Conservation (phyloP, 2,888 invertebrate species). For the Melanargia galathea region DNA sequence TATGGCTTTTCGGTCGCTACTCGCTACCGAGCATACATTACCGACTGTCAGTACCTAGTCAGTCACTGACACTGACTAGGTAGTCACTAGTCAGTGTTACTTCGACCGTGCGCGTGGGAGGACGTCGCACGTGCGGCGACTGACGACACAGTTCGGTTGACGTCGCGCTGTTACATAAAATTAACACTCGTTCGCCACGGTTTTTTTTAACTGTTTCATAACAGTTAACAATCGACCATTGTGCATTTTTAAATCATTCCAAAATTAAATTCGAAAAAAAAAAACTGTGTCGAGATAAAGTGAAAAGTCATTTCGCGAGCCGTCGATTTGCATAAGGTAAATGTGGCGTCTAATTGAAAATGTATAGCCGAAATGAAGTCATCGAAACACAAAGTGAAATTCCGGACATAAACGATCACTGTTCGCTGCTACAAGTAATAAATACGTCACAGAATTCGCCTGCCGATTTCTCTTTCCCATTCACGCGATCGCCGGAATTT, state of each 20-base stretch:
- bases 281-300: conserved; percentile 13
- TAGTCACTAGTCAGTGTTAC: conserved; percentile 54
- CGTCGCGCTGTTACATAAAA: conserved; percentile 49
- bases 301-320: conserved; percentile 33
- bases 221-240: conserved; percentile 17
- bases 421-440: neutral
- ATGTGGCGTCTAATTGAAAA: conserved; percentile 2
- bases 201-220: conserved; percentile 15
- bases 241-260: conserved; percentile 45
- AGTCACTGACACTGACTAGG: no score
- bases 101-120: conserved; percentile 54
- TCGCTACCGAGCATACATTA: neutral
- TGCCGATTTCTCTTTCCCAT: conserved; percentile 72
- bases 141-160: conserved; percentile 25
- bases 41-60: no score
- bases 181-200: conserved; percentile 42
- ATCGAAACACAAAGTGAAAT: conserved; percentile 15
- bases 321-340: conserved; percentile 37
- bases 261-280: neutral
- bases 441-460: conserved; percentile 26
- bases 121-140: conserved; percentile 46
- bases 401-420: conserved; percentile 7
- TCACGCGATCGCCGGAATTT: conserved; percentile 48
- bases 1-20: conserved; percentile 1
- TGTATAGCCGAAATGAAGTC: neutral